Evolutionary conservation across 2,113 vertebrate species (phyloP).

Genomic region (Nannobrachium achirus): DNA sequence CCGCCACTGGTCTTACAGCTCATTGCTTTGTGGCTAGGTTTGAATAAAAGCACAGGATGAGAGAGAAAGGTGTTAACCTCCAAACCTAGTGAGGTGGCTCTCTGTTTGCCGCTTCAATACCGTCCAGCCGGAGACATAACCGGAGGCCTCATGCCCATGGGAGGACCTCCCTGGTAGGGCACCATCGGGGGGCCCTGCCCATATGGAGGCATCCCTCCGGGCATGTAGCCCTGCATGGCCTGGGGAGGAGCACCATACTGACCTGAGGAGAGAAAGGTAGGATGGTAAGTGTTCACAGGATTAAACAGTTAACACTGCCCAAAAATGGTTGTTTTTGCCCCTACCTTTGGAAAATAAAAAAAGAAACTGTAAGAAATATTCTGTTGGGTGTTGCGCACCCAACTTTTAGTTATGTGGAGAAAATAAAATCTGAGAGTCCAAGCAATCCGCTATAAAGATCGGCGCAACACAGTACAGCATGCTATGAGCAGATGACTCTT

Average conservation of each 20-base stretch:
- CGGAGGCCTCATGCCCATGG: constrained; percentile 98
- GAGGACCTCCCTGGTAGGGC: constrained; percentile 95
- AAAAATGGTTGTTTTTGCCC: too few relatives aligned
- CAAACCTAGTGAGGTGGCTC: constrained; percentile 93
- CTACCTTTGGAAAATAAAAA: too few relatives aligned
- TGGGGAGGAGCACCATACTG: constrained; percentile 96
- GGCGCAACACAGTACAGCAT: too few relatives aligned
- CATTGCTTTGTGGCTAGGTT: constrained; percentile 87
- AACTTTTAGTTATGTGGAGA: too few relatives aligned
- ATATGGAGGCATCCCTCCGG: constrained; percentile 93
- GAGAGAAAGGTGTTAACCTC: constrained; percentile 96
- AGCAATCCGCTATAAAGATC: too few relatives aligned
- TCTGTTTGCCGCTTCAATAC: constrained; percentile 90
- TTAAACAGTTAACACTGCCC: background rate
- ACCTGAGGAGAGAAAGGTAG: constrained; percentile 77
- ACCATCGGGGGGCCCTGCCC: constrained; percentile 97
- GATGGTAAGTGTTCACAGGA: background rate
- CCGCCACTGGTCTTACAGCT: constrained; percentile 89
- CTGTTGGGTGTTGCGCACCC: too few relatives aligned
- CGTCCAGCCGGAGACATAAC: constrained; percentile 98
- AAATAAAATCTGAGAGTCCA: background rate
- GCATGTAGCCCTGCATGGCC: constrained; percentile 95
- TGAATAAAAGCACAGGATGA: constrained; percentile 77
- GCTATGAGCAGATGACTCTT: too few relatives aligned
- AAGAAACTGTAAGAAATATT: too few relatives aligned